phyloP scores from a whole-genome alignment of 2,113 vertebrate species.

The Rostratula benghalensis region DNA sequence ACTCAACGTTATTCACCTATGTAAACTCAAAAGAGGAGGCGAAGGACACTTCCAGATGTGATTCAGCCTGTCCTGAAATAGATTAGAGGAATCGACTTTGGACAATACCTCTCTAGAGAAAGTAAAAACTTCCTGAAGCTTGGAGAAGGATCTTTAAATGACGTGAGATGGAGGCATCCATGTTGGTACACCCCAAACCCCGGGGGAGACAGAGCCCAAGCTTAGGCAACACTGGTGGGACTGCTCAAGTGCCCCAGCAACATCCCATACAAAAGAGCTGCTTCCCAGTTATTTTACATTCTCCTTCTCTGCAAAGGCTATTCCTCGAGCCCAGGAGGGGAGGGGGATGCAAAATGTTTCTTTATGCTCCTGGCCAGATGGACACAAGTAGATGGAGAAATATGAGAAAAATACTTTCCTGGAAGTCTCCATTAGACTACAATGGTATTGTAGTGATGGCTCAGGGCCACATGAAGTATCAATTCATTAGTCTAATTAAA shows the following conservation, averaged over 20 bases:
- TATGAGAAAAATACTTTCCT: not conserved
- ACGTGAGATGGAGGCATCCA: not conserved
- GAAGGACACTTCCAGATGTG: not conserved
- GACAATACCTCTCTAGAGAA: not conserved
- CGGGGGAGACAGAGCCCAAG: not conserved
- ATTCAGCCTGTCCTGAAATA: not conserved
- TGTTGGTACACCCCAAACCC: not conserved
- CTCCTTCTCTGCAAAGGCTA: not conserved
- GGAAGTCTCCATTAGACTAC: not conserved
- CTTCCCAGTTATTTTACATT: not conserved
- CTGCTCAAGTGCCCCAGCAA: not conserved
- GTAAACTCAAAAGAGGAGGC: not conserved
- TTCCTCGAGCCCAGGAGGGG: not conserved
- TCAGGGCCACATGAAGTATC: not conserved
- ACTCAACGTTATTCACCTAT: not conserved
- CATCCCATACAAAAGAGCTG: not conserved
- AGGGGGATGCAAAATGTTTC: not conserved
- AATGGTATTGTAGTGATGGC: not conserved
- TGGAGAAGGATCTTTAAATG: not conserved
- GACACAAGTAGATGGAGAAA: accelerated
- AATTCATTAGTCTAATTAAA: not conserved
- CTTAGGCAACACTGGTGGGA: not conserved
- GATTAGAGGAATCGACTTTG: not conserved
- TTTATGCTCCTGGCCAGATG: not conserved
- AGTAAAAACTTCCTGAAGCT: not conserved